phyloP scores from a whole-genome alignment of 2,797 vertebrate species.

The Fundulus diaphanus region DNA sequence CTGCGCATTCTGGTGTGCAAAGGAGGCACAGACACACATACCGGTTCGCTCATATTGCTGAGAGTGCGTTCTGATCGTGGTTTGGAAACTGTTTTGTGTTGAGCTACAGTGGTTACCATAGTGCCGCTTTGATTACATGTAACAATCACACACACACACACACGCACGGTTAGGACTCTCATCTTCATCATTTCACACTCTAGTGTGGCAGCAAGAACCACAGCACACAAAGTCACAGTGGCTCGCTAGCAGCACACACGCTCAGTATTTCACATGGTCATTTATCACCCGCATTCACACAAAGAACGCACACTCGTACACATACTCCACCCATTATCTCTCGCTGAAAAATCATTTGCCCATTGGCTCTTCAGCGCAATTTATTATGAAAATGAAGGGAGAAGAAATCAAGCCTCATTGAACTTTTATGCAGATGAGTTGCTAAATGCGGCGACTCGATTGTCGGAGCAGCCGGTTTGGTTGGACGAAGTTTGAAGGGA shows the following conservation, averaged over 20 bases:
- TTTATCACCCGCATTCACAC: conserved; percentile 7
- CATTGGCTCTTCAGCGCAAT: conserved; percentile 14
- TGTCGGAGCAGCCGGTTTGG: neutral
- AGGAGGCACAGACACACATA: neutral
- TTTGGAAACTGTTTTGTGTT: conserved; percentile 45
- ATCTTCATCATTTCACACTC: conserved; percentile 37
- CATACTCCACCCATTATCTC: conserved; percentile 8
- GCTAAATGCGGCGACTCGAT: conserved; percentile 29
- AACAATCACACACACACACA: conserved; percentile 17
- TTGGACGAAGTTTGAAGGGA: conserved; percentile 9
- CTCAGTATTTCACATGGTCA: conserved; percentile 40
- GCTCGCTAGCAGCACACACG: conserved; percentile 17
- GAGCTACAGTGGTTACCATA: conserved; percentile 53
- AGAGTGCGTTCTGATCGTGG: conserved; percentile 50
- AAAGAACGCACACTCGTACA: neutral
- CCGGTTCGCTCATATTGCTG: conserved; percentile 48
- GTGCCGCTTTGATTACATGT: conserved; percentile 47
- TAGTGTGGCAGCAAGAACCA: conserved; percentile 48
- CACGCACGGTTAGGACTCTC: conserved; percentile 20
- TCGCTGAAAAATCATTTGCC: neutral
- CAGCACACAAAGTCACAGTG: conserved; percentile 13
- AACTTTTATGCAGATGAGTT: conserved; percentile 56
- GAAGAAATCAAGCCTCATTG: conserved; percentile 40
- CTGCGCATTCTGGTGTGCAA: conserved; percentile 5
- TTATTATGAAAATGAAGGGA: conserved; percentile 37